A percentile compares a stretch with the other conserved stretches of the same genome.
Conservation (phyloP, 2,797 vertebrate species). For the Smutsia gigantea region DNA sequence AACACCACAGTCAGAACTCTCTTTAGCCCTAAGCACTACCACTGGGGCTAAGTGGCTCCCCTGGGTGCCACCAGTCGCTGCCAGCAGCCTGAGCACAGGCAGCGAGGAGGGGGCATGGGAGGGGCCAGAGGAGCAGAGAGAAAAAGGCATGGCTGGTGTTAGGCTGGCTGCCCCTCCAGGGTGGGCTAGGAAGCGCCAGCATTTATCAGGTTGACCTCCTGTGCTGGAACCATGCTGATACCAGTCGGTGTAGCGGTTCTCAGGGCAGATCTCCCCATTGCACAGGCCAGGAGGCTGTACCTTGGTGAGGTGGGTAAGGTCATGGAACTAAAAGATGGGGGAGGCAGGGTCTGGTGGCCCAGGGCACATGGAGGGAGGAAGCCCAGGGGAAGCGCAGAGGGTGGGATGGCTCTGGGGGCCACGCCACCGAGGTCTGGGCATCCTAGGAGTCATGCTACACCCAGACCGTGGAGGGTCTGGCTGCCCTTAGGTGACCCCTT, state of each 20-base stretch:
- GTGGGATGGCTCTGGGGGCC: no score
- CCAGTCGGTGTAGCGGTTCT: fast-evolving
- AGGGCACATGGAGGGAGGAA: not conserved
- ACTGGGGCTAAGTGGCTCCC: slow-evolving; percentile 72
- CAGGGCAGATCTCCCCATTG: not conserved
- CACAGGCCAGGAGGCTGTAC: not conserved
- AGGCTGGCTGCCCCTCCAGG: not conserved
- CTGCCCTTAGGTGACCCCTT: not conserved
- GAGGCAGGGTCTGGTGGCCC: fast-evolving
- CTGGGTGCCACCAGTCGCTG: slow-evolving; percentile 36
- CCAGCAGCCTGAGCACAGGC: slow-evolving; percentile 44
- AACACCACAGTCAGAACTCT: slow-evolving; percentile 63
- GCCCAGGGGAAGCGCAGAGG: not conserved
- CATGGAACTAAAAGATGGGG: not conserved
- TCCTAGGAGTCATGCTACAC: fast-evolving
- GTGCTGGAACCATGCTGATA: not conserved
- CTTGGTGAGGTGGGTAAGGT: not conserved
- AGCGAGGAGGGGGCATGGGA: not conserved
- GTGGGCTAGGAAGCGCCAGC: fast-evolving
- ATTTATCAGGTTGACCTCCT: not conserved
- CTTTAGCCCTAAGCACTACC: slow-evolving; percentile 71
- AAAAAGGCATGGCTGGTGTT: not conserved
- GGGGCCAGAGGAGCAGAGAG: not conserved
- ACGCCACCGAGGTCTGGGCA: no score
- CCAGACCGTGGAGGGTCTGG: not conserved